Percentiles rank a stretch among this genome's conserved stretches.
Evolutionary conservation across 2,797 vertebrate genomes (phyloP).

Genomic region (Eleutherodactylus coqui): DNA sequence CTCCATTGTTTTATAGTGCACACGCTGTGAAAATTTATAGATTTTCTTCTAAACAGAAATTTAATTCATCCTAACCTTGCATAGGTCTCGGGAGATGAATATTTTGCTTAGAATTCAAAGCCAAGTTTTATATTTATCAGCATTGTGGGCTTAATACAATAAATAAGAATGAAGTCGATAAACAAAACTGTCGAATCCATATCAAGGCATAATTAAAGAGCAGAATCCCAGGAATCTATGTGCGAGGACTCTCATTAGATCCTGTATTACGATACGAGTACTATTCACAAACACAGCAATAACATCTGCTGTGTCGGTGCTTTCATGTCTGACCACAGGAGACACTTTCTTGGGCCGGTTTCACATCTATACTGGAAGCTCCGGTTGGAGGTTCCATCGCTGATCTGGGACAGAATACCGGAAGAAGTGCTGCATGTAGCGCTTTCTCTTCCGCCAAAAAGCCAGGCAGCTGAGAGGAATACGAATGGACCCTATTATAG

Average conservation of each 20-base stretch:
- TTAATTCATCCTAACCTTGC: slow-evolving; percentile 15
- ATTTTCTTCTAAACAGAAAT: slow-evolving; percentile 10
- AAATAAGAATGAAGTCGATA: not conserved
- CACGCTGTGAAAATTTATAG: slow-evolving; percentile 3
- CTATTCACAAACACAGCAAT: not conserved
- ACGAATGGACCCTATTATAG: too few species aligned
- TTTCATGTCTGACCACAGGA: too few species aligned
- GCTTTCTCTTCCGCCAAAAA: too few species aligned
- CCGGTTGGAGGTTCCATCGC: too few species aligned
- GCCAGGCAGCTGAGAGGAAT: too few species aligned
- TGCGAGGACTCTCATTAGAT: not conserved
- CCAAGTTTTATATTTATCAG: not conserved
- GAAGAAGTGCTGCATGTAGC: too few species aligned
- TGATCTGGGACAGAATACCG: too few species aligned
- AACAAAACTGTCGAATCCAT: not conserved
- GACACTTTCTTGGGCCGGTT: too few species aligned
- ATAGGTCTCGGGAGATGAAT: not conserved
- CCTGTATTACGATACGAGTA: too few species aligned
- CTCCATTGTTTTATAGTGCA: slow-evolving; percentile 23
- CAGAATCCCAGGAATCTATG: not conserved
- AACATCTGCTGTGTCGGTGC: too few species aligned
- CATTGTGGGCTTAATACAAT: not conserved
- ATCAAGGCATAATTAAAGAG: not conserved
- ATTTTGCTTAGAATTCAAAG: slow-evolving; percentile 12
- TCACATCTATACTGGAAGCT: too few species aligned